Evolutionary conservation across 2,888 invertebrate species (phyloP).

Genomic region (Chymomyza amoena): DNA sequence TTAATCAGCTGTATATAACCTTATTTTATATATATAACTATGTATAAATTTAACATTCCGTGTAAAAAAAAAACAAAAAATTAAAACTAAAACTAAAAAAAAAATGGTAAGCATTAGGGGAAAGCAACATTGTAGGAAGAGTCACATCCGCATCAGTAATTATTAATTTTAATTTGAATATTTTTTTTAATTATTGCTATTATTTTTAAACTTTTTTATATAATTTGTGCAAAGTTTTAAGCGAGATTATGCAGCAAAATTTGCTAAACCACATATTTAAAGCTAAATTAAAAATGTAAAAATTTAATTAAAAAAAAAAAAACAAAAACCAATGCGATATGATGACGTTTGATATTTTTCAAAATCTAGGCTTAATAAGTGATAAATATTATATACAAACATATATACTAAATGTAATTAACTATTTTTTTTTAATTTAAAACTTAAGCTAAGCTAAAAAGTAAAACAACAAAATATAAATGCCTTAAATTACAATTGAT

Average conservation of each 20-base stretch:
- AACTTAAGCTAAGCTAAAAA: slow-evolving; percentile 30
- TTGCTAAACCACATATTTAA: slow-evolving; percentile 18
- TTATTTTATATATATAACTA: slow-evolving; percentile 29
- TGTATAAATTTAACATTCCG: slow-evolving; percentile 54
- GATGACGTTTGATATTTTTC: slow-evolving; percentile 62
- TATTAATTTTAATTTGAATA: slow-evolving; percentile 69
- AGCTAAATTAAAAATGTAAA: slow-evolving; percentile 23
- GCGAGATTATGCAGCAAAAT: slow-evolving; percentile 32
- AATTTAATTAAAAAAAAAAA: slow-evolving; percentile 20
- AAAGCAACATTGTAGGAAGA: slow-evolving; percentile 55
- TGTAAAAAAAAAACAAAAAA: slow-evolving; percentile 24
- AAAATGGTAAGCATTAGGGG: slow-evolving; percentile 30
- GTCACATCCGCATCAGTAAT: slow-evolving; percentile 75
- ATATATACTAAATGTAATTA: slow-evolving; percentile 25
- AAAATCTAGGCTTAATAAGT: slow-evolving; percentile 56
- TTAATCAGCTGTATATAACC: slow-evolving; percentile 55
- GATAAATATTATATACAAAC: slow-evolving; percentile 44
- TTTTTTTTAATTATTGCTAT: slow-evolving; percentile 16
- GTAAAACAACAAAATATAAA: slow-evolving; percentile 36
- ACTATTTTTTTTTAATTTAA: slow-evolving; percentile 37
- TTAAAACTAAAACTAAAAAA: slow-evolving; percentile 11
- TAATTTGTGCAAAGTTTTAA: slow-evolving; percentile 2
- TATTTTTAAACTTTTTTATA: background rate
- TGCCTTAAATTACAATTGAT: slow-evolving; percentile 46
- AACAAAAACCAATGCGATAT: slow-evolving; percentile 49